Percentiles rank a stretch among this genome's conserved stretches.
These are phyloP conservation scores for Drosophila demipolita DNA, from an alignment of 2,888 invertebrate species.

Conservation along the genomic window DNA sequence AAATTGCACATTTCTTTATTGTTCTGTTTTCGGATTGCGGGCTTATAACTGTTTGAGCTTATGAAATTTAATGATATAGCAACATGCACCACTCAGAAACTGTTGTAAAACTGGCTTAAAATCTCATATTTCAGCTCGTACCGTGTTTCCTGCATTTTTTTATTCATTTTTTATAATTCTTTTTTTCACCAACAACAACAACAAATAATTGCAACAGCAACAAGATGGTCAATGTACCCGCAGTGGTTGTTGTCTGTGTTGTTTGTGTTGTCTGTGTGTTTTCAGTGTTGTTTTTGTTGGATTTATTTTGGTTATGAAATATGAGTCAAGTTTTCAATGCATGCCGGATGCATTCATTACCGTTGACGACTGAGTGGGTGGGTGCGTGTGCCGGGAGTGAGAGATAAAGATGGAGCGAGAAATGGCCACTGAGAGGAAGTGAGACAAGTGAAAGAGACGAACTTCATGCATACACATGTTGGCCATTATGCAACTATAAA, in stretches of 20 bases:
- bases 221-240: slow-evolving; percentile 77
- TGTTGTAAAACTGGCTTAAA: slow-evolving; percentile 72
- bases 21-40: not conserved
- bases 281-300: slow-evolving; percentile 9
- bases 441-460: slow-evolving; percentile 19
- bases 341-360: slow-evolving; percentile 82
- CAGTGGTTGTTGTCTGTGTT: slow-evolving; percentile 27
- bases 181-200: slow-evolving; percentile 26
- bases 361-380: slow-evolving; percentile 66
- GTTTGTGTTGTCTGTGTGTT: not conserved
- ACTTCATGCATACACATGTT: slow-evolving; percentile 61
- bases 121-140: slow-evolving; percentile 40
- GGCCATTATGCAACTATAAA: slow-evolving; percentile 52
- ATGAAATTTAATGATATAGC: slow-evolving; percentile 66
- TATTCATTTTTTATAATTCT: slow-evolving; percentile 10
- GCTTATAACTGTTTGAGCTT: slow-evolving; percentile 44
- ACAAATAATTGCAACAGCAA: slow-evolving; percentile 56
- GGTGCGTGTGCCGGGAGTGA: slow-evolving; percentile 3
- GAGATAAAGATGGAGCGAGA: not conserved
- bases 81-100: slow-evolving; percentile 29
- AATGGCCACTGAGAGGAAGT: slow-evolving; percentile 2
- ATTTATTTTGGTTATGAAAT: slow-evolving; percentile 74
- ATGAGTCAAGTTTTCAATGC: slow-evolving; percentile 81
- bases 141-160: slow-evolving; percentile 6
- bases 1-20: not conserved